Base-by-base conservation (phyloP, 2,797 vertebrate genomes). In the Mergus octosetaceus region DNA sequence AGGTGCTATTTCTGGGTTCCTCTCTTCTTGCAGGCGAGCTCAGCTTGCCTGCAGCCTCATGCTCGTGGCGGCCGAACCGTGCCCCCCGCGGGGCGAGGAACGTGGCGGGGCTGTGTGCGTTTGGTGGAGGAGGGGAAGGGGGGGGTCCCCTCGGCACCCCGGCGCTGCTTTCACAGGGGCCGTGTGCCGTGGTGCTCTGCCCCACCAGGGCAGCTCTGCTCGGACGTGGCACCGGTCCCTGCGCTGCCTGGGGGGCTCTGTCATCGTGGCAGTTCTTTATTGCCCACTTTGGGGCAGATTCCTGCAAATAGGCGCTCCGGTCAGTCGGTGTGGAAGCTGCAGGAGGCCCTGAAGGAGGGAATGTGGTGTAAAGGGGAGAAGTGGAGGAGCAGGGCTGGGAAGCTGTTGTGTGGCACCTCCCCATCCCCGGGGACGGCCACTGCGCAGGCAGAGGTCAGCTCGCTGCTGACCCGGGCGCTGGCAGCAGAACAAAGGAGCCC, bases 401-500 rank as follows among this genome's bases (percentile, higher is more conserved):
- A 94, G 91, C 90, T 6, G 87, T 83, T 34, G 10, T 41, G 58
- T 80, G 87, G 94, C 94, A 78, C 90, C 94, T 88, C 93, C 93
- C 94, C n/a, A 1, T 93, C 95, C 93, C 88, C 0, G 0, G 81
- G 82, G 95, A 91, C 4, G 0, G 84, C 94, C 85, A 91, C 96
- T 2, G 94, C 28, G 30, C 76, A 81, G 94, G 95, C 94, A 57
- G 85, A 95, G 96, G 95, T 97, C 96, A 95, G 68, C 74, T 57
- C 36, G 0, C 84, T 13, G 3, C 73, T 95, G 95, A 96, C 94
- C 95, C 47, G 2, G 82, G 89, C 60, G 28, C 94, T 0, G 62
- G 83, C 90, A 83, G 81, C 91, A 85, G 96, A 96, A 96, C 95
- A 97, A 96, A 96, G 94, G 84, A 87, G 83, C 36, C 69, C 66